Conservation (phyloP, 2,888 invertebrate genomes). For the Lasiommata megera region DNA sequence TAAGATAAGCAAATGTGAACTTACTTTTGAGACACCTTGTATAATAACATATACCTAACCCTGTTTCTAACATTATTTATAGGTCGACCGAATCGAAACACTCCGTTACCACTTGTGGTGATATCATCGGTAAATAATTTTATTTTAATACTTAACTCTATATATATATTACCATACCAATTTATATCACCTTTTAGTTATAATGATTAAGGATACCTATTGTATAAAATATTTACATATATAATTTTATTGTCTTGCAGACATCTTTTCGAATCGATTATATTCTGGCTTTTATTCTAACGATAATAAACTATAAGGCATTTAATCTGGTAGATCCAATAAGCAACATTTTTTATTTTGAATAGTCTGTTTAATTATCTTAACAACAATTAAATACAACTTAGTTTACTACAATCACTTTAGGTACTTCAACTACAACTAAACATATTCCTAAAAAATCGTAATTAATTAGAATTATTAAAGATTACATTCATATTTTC, state of each 20-base stretch:
- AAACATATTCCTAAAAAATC: no score
- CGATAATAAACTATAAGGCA: neutral
- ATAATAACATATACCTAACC: no score
- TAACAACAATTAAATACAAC: no score
- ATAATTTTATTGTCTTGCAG: slow-evolving; percentile 6
- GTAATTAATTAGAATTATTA: no score
- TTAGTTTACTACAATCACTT: no score
- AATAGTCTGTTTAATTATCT: no score
- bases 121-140: slow-evolving; percentile 62
- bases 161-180: slow-evolving; percentile 36
- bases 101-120: slow-evolving; percentile 57
- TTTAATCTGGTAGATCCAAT: neutral
- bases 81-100: slow-evolving; percentile 32
- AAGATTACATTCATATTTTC: no score
- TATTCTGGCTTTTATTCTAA: slow-evolving; percentile 4
- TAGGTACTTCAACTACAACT: no score
- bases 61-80: slow-evolving; percentile 28
- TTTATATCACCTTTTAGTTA: slow-evolving; percentile 24
- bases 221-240: slow-evolving; percentile 19
- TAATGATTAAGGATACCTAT: neutral
- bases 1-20: no score
- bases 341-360: no score
- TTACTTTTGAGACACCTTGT: no score
- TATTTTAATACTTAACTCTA: slow-evolving; percentile 44
- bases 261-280: slow-evolving; percentile 1